Conservation (phyloP, 2,797 vertebrate species). For the Acanthurus lineatus region DNA sequence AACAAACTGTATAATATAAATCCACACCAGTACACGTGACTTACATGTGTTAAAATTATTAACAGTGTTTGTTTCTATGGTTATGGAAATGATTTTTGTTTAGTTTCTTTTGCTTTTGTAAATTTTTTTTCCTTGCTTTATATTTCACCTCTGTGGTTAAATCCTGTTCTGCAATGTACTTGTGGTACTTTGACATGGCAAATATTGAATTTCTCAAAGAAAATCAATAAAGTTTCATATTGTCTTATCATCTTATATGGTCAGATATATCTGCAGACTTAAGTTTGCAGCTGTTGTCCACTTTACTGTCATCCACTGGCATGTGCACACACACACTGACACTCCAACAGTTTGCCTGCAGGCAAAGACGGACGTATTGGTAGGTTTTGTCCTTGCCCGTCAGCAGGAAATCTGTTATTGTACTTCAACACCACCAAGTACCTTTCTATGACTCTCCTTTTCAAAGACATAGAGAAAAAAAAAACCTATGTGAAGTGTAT, state of each 20-base stretch:
- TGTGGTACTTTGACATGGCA: slow-evolving; percentile 22
- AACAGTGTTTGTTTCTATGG: not conserved
- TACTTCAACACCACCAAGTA: slow-evolving; percentile 32
- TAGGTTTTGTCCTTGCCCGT: slow-evolving; percentile 26
- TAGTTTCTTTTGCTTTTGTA: slow-evolving; percentile 4
- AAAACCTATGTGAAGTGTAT: slow-evolving; percentile 1
- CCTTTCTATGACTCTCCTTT: slow-evolving; percentile 24
- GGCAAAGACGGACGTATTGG: not conserved
- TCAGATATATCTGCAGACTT: slow-evolving; percentile 39
- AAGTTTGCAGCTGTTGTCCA: slow-evolving; percentile 21
- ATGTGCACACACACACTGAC: not conserved
- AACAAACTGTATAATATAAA: not conserved
- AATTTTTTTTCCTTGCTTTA: slow-evolving; percentile 16
- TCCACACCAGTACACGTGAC: not conserved
- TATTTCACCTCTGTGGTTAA: slow-evolving; percentile 4
- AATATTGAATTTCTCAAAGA: slow-evolving; percentile 20
- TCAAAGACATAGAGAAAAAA: slow-evolving; percentile 5
- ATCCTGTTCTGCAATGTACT: not conserved
- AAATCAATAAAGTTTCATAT: slow-evolving; percentile 52
- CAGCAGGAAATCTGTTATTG: slow-evolving; percentile 40
- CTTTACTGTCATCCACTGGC: slow-evolving; percentile 27
- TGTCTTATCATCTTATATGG: slow-evolving; percentile 32
- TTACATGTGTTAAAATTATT: not conserved
- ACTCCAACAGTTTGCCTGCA: slow-evolving; percentile 16
- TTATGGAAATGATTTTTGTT: not conserved